Evolutionary conservation across 2,888 invertebrate genomes (phyloP).

Genomic region (Athalia circularis): DNA sequence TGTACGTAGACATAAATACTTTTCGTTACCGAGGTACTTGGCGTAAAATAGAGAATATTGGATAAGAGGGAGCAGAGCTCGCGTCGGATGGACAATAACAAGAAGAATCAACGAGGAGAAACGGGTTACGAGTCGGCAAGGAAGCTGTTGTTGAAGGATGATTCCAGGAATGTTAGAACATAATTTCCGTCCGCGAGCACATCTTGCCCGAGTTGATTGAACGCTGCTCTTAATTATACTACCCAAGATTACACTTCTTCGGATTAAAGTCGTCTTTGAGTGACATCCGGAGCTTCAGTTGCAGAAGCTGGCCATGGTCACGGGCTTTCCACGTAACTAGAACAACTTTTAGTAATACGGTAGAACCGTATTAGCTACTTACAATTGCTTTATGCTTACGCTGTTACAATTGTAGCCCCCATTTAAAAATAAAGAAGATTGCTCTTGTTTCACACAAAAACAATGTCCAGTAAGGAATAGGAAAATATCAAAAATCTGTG

Average conservation of each 20-base stretch:
- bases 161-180: constrained; percentile 1
- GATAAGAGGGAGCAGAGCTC: background rate
- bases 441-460: no score
- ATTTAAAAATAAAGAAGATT: background rate
- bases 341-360: constrained; percentile 3
- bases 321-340: background rate
- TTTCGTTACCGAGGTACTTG: no score
- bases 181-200: constrained; percentile 12
- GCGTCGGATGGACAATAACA: constrained; percentile 10
- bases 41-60: background rate
- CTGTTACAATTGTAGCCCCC: background rate
- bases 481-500: no score
- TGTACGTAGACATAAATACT: no score
- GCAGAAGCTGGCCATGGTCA: background rate
- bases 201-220: constrained; percentile 28
- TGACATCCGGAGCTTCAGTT: constrained; percentile 6
- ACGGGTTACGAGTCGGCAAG: background rate
- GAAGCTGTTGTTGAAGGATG: constrained; percentile 11
- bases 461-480: no score
- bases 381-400: constrained; percentile 20
- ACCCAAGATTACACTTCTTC: constrained; percentile 30
- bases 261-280: constrained; percentile 15
- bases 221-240: constrained; percentile 23
- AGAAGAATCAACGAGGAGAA: constrained; percentile 26
- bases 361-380: constrained; percentile 10